Evolutionary conservation across 2,797 vertebrate genomes (phyloP), one percentile per base, ranked within the genome.

Genomic region (Megalops cyprinoides): DNA sequence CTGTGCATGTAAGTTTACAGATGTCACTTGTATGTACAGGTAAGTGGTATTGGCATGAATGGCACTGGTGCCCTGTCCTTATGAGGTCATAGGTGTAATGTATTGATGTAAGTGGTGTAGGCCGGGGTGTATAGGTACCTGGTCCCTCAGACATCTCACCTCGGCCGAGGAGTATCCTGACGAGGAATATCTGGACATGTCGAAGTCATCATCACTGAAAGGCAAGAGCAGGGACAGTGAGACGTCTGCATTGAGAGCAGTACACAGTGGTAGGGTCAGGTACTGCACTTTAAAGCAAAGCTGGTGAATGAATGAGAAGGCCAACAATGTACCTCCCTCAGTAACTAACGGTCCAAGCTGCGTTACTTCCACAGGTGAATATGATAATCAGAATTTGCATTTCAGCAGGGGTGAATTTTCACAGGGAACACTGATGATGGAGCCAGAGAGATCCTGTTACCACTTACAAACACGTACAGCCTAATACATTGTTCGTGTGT

Each of bases 91-190:
- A 53, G 51, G 62, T 34, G 31, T 37, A 20, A 23, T 4, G 1
- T 71, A 42, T n/a, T 44, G 39, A 71, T 20, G 37, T 69, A 69
- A 69, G 34, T 18, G 42, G n/a, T 71, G 67, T 71, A 71, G 39
- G 67, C 39, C 67, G 67, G 87, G 86, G 85, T 86, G 87, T 81
- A 91, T 93, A 93, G 86, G 90, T 94, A 94, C 94, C 94, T 94
- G 93, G 88, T 94, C 92, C 91, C 92, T 95, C 90, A 95, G 87
- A 91, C 90, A 93, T 95, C 98, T 98, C 96, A 99, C 98, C 97
- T 99, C 98, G 89, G 98, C 98, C 87, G 98, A 99, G 89, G 98
- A 99, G 91, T 99, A 99, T 93, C 98, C 98, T 82, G 98, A 99
- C 12, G 98, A 99, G 10, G 98, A 99, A 74, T 99, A 99, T 95